These are phyloP conservation scores for Peromyscus attwateri DNA, from an alignment of 2,797 vertebrate genomes.

Conservation along the genomic window DNA sequence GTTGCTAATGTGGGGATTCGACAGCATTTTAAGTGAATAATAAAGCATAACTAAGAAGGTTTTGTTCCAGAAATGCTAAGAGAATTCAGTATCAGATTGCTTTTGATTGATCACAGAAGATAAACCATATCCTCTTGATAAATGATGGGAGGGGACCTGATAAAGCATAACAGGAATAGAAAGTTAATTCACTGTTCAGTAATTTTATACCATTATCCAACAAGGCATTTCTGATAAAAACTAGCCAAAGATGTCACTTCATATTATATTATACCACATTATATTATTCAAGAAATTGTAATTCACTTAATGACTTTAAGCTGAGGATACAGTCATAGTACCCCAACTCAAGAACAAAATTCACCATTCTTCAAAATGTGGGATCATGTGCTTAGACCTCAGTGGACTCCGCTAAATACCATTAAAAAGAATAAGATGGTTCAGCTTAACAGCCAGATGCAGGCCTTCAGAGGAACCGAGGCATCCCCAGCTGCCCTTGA, in stretches of 20 bases:
- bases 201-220: constrained; percentile 57
- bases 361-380: constrained; percentile 35
- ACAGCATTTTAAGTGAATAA: constrained; percentile 18
- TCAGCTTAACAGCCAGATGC: constrained; percentile 21
- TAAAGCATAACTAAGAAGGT: neutral
- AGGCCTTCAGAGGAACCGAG: constrained; percentile 48
- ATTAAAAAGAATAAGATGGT: constrained; percentile 37
- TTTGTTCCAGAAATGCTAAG: constrained; percentile 60
- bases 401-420: constrained; percentile 22
- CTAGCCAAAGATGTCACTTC: neutral
- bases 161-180: constrained; percentile 62
- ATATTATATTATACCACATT: neutral
- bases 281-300: constrained; percentile 37
- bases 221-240: constrained; percentile 23
- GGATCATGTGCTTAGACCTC: constrained; percentile 11
- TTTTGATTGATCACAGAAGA: constrained; percentile 29
- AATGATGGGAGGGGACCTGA: constrained; percentile 24
- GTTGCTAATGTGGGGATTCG: constrained; percentile 41
- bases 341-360: neutral
- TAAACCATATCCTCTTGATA: constrained; percentile 30
- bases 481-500: neutral
- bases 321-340: neutral
- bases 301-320: constrained; percentile 46
- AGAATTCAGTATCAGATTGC: constrained; percentile 59
- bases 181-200: constrained; percentile 27